Evolutionary conservation across 2,113 vertebrate genomes (phyloP), one percentile per base, ranked within the genome.

Genomic region (Suricata suricatta): DNA sequence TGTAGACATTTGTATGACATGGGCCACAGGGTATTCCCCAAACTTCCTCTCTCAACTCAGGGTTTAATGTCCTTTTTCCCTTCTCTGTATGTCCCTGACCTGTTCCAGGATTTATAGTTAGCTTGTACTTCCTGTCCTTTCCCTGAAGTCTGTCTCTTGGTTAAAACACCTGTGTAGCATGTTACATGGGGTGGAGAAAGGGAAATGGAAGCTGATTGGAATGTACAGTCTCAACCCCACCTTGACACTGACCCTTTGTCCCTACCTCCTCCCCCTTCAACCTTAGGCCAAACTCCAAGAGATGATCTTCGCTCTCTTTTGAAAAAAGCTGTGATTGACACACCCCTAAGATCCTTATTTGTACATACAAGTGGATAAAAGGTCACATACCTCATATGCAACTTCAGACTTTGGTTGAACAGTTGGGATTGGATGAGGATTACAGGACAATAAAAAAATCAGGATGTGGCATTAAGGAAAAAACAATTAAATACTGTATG

Each of bases 241-340:
- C 88, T 95, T 92, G 81, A 84, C 84, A 60, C 47, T 82, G 72
- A 96, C 52, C 9, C 60, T 95, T 93, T 88, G 88, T 41, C 54
- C 76, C 93, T 68, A 64, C n/a, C 29, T 74, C n/a, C 71, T n/a
- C 50, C n/a, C 8, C 44, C 64, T 54, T 66, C 33, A 93, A 88
- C 63, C 66, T 82, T 85, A 74, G 93, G 17, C 52, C 64, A 89
- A 88, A 95, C 96, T 98, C 92, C 85, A 96, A 88, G 90, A 84
- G 79, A 90, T 83, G 94, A 96, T 98, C 94, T 98, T 97, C 94
- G 95, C 57, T 96, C 97, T 97, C 76, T 86, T 0, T 57, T 93
- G 82, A 96, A 74, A 96, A 97, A 50, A 35, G 52, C 38, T 93
- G 3, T 95, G 76, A 96, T 31, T 3, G 90, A 63, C 96, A 96